Evolutionary conservation across 2,113 vertebrate genomes (phyloP).

Genomic region (Jacana jacana): DNA sequence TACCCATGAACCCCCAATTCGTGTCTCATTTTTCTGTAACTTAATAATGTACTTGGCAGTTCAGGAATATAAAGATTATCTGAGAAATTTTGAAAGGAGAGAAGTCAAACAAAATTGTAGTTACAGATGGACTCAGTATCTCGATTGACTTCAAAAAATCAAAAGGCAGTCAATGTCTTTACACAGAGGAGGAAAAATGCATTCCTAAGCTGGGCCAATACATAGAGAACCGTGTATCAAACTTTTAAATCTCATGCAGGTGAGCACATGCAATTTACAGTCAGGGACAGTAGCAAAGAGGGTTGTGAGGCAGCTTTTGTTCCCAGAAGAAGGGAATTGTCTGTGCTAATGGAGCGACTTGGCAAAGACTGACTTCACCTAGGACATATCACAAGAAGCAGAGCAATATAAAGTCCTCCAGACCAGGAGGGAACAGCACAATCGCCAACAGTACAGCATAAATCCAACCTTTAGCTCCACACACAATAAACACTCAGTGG

Average conservation of each 20-base stretch:
- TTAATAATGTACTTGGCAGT: neutral
- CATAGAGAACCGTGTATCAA: accelerated
- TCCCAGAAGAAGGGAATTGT: neutral
- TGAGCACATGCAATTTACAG: neutral
- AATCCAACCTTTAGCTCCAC: neutral
- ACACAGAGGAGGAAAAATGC: neutral
- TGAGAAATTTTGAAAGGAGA: neutral
- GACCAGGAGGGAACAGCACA: neutral
- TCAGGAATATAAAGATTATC: neutral
- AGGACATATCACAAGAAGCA: neutral
- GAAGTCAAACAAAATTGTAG: neutral
- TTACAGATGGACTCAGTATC: neutral
- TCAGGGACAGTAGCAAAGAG: neutral
- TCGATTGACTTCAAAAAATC: neutral
- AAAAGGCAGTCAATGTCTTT: neutral
- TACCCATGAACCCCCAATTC: neutral
- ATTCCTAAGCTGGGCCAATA: neutral
- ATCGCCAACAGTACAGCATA: neutral
- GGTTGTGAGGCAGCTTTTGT: neutral
- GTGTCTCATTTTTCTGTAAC: neutral
- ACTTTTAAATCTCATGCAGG: neutral
- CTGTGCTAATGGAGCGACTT: neutral
- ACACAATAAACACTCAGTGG: neutral
- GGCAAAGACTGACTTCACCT: neutral
- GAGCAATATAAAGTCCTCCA: neutral